These are phyloP conservation scores for Strongylocentrotus purpuratus DNA, from an alignment of 35 echinoderm and acorn worm species.

Conservation along the genomic window DNA sequence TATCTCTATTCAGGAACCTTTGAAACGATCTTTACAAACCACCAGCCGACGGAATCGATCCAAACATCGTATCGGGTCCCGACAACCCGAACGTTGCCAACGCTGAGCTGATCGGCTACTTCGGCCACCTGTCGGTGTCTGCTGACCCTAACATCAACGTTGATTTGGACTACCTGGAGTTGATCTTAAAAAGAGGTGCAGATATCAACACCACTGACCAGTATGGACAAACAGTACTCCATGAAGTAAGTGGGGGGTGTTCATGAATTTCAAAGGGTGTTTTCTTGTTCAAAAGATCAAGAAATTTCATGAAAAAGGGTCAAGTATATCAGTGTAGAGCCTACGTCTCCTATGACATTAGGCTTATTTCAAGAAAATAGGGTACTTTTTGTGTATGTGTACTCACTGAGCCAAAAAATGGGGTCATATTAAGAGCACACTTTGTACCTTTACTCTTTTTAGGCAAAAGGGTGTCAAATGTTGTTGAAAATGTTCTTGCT, in stretches of 20 bases:
- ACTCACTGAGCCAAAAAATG: too few species aligned
- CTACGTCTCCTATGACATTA: too few species aligned
- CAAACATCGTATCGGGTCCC: conserved; percentile 47
- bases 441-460: too few species aligned
- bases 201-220: conserved; percentile 83
- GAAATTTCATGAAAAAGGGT: too few species aligned
- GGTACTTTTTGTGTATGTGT: too few species aligned
- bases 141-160: conserved; percentile 50
- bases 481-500: too few species aligned
- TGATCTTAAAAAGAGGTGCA: conserved; percentile 63
- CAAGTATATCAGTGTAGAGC: too few species aligned
- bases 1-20: background rate
- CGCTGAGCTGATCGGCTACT: conserved; percentile 87
- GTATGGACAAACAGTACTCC: conserved; percentile 88
- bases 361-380: too few species aligned
- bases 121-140: conserved; percentile 68
- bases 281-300: too few species aligned
- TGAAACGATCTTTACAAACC: background rate
- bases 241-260: conserved; percentile 73
- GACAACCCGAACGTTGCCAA: conserved; percentile 64
- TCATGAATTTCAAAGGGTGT: too few species aligned
- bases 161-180: conserved; percentile 82
- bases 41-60: conserved; percentile 50
- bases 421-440: too few species aligned
- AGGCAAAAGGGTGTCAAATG: too few species aligned